Percentiles rank a stretch among this genome's conserved stretches.
Evolutionary conservation across 2,888 invertebrate genomes (phyloP).

Genomic region (Pseudanteris insignis): DNA sequence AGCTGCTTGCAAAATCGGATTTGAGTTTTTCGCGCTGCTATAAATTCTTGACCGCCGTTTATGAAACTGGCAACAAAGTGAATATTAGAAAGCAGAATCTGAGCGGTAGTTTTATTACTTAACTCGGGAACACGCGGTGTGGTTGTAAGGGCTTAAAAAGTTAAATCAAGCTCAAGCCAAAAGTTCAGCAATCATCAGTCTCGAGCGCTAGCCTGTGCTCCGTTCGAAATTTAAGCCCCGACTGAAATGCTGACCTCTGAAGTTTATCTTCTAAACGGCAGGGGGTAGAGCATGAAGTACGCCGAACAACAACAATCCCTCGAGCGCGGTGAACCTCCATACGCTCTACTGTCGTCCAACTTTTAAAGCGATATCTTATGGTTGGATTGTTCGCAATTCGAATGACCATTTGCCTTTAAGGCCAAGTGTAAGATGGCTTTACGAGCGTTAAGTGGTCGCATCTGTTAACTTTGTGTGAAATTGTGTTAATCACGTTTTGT

Average conservation of each 20-base stretch:
- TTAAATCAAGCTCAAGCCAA: constrained; percentile 44
- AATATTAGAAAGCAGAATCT: constrained; percentile 21
- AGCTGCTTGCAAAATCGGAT: too few species aligned
- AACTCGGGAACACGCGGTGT: constrained; percentile 20
- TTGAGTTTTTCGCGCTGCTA: background rate
- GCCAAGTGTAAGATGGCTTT: constrained; percentile 40
- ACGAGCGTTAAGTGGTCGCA: constrained; percentile 41
- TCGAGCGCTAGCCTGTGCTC: constrained; percentile 35
- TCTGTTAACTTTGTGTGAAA: constrained; percentile 30
- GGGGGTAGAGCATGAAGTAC: constrained; percentile 35
- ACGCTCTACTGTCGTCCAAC: constrained; percentile 44
- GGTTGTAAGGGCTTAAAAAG: constrained; percentile 41
- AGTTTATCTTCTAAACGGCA: constrained; percentile 38
- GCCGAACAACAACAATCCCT: constrained; percentile 47
- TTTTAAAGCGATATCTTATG: constrained; percentile 47
- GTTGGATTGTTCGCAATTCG: constrained; percentile 47
- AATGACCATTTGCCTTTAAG: constrained; percentile 43
- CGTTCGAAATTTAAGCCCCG: constrained; percentile 44
- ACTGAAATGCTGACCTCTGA: constrained; percentile 43
- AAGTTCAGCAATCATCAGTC: constrained; percentile 46
- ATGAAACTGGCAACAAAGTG: constrained; percentile 17
- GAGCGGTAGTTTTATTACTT: constrained; percentile 26
- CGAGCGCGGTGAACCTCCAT: constrained; percentile 45
- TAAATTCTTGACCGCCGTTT: constrained; percentile 8
- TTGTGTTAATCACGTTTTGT: constrained; percentile 22